Evolutionary conservation across 2,888 invertebrate species (phyloP).

Genomic region (Macrosiphum euphorbiae): DNA sequence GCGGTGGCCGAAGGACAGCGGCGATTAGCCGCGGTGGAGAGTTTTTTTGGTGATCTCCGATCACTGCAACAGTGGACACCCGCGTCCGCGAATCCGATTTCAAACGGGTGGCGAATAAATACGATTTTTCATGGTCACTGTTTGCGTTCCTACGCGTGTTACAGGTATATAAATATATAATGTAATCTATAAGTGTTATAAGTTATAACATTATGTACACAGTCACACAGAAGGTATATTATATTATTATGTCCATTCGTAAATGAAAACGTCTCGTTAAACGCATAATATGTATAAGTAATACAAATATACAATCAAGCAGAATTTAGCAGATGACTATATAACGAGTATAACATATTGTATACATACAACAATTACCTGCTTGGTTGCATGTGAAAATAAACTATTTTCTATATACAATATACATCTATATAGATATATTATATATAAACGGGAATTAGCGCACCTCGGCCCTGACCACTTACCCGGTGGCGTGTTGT

Average conservation of each 20-base stretch:
- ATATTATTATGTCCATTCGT: not conserved
- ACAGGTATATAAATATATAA: not conserved
- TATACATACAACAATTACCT: not conserved
- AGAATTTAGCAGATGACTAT: not conserved
- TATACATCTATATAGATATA: not conserved
- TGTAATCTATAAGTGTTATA: not conserved
- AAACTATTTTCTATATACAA: not conserved
- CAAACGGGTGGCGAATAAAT: conserved; percentile 23
- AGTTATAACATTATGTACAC: not conserved
- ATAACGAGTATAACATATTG: not conserved
- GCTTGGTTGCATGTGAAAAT: not conserved
- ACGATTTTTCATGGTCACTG: conserved; percentile 52
- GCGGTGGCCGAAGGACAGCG: conserved; percentile 19
- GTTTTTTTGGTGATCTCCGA: conserved; percentile 51
- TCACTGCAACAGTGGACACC: not conserved
- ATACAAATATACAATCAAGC: not conserved
- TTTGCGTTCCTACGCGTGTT: not conserved
- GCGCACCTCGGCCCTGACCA: not conserved
- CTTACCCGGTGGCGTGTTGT: conserved; percentile 69
- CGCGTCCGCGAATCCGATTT: conserved; percentile 43
- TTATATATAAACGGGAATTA: not conserved
- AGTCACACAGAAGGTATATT: not conserved
- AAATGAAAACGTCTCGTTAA: not conserved
- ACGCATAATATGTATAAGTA: not conserved
- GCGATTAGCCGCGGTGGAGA: conserved; percentile 52